These are phyloP conservation scores for Ectropis crepuscularia DNA, from an alignment of 2,888 invertebrate genomes.

Conservation along the genomic window DNA sequence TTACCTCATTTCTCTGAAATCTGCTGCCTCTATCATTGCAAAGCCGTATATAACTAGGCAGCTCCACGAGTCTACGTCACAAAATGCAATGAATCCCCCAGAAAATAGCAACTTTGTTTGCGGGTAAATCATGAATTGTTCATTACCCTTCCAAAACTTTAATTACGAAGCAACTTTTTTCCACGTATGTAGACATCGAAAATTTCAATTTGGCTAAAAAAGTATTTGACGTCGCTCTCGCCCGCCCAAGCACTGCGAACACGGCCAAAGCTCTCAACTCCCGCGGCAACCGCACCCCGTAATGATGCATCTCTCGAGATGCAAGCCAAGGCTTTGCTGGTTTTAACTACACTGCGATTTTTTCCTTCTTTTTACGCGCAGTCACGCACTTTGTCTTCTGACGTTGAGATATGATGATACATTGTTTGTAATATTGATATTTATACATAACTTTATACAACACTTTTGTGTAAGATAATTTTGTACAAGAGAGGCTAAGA, in stretches of 20 bases:
- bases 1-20: no score
- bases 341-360: constrained; percentile 66
- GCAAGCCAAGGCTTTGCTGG: constrained; percentile 66
- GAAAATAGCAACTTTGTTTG: no score
- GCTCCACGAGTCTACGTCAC: no score
- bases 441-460: no score
- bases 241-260: constrained; percentile 35
- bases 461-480: no score
- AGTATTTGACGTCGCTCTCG: constrained; percentile 24
- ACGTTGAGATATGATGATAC: neutral
- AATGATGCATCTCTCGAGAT: constrained; percentile 82
- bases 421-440: no score
- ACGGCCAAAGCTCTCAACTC: constrained; percentile 51
- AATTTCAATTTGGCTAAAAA: neutral
- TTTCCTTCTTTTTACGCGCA: constrained; percentile 58
- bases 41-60: no score
- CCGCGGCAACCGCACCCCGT: constrained; percentile 66
- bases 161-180: neutral
- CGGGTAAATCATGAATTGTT: no score
- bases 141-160: no score
- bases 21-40: no score
- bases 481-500: no score
- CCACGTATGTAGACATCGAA: neutral
- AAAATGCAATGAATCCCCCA: no score
- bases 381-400: constrained; percentile 54